Evolutionary conservation across 2,888 invertebrate species (phyloP).

Genomic region (Microchrysa polita): DNA sequence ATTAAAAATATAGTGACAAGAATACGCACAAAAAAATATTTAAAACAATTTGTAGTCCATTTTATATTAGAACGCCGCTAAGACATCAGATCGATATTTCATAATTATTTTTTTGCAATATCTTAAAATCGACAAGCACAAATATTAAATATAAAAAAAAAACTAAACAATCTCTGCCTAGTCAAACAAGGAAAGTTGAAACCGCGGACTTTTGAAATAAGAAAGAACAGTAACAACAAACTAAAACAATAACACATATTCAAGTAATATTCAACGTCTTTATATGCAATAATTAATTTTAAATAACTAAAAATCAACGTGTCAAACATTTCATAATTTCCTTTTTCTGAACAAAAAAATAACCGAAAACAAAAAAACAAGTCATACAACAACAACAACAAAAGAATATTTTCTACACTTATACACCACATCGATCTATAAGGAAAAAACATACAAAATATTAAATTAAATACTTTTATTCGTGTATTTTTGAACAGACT

Average conservation of each 20-base stretch:
- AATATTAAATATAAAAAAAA: background rate
- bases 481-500: constrained; percentile 32
- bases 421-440: constrained; percentile 36
- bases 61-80: background rate
- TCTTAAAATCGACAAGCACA: background rate
- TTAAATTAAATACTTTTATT: constrained; percentile 12
- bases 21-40: constrained; percentile 33
- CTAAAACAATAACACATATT: constrained; percentile 14
- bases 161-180: no score
- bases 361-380: no score
- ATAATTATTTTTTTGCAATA: background rate
- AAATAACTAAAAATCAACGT: background rate
- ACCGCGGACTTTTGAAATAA: background rate
- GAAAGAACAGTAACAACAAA: background rate
- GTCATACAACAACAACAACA: constrained; percentile 27
- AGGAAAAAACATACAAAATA: constrained; percentile 21
- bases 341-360: constrained; percentile 18
- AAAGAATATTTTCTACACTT: constrained; percentile 42
- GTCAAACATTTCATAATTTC: background rate
- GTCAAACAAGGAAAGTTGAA: background rate
- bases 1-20: constrained; percentile 23
- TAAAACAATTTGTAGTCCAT: constrained; percentile 28
- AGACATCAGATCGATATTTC: background rate
- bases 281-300: constrained; percentile 30
- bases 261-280: constrained; percentile 39